These are phyloP conservation scores for Teleogryllus occipitalis DNA, from an alignment of 1,140 invertebrate genomes.

Conservation along the genomic window DNA sequence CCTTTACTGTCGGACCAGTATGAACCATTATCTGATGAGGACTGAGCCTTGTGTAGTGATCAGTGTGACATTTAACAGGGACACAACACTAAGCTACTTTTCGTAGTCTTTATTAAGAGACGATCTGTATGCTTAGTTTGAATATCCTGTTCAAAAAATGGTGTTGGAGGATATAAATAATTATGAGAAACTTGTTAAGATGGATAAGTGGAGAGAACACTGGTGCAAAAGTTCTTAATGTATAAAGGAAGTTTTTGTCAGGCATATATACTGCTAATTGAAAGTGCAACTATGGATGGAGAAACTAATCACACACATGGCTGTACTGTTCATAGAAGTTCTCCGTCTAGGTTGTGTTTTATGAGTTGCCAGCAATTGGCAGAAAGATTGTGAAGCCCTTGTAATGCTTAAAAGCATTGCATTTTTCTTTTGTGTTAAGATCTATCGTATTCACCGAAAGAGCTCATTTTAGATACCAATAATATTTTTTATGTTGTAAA, in stretches of 20 bases:
- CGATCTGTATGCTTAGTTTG: not conserved
- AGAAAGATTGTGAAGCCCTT: not conserved
- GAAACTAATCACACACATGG: not conserved
- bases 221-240: not conserved
- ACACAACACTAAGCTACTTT: not conserved
- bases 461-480: not conserved
- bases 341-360: not conserved
- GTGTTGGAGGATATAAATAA: not conserved
- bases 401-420: not conserved
- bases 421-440: not conserved
- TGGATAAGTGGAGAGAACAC: not conserved
- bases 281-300: not conserved
- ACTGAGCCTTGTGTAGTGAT: slow-evolving; percentile 39
- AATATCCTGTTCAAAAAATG: not conserved
- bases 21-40: slow-evolving; percentile 79
- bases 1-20: slow-evolving; percentile 76
- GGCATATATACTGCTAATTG: not conserved
- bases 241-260: not conserved
- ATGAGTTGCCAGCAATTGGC: not conserved
- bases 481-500: not conserved
- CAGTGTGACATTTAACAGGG: not conserved
- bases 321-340: not conserved
- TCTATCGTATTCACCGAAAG: not conserved
- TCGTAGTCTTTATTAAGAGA: not conserved
- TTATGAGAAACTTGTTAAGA: not conserved